Conservation (phyloP, 1,140 invertebrate species). For the Aporrectodea caliginosa region DNA sequence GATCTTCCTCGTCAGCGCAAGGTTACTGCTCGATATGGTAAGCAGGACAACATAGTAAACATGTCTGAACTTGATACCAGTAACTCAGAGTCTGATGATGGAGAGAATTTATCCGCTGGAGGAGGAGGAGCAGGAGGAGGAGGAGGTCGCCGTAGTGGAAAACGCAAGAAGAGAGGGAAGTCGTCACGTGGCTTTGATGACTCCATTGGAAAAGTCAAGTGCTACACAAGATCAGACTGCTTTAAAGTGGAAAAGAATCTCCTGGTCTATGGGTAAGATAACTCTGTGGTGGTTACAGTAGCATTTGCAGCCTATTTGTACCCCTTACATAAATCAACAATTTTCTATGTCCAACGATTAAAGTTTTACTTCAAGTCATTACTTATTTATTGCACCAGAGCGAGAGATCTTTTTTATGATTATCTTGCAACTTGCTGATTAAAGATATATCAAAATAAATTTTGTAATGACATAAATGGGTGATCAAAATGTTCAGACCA, state of each 20-base stretch:
- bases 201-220: constrained; percentile 57
- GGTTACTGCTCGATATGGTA: constrained; percentile 90
- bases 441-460: too few species aligned
- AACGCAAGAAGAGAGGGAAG: constrained; percentile 56
- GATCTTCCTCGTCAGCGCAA: constrained; percentile 89
- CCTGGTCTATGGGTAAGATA: constrained; percentile 84
- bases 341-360: too few species aligned
- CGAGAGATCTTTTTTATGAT: too few species aligned
- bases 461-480: too few species aligned
- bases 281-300: too few species aligned
- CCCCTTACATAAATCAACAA: too few species aligned
- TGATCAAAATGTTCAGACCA: too few species aligned
- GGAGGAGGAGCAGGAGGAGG: constrained; percentile 61
- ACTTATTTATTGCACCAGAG: too few species aligned
- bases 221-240: constrained; percentile 60
- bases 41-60: constrained; percentile 65
- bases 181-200: constrained; percentile 68
- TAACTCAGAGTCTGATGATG: constrained; percentile 70
- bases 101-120: constrained; percentile 43
- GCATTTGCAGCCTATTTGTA: too few species aligned
- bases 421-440: too few species aligned
- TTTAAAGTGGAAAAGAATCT: constrained; percentile 81
- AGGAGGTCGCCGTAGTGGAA: background rate
- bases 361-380: too few species aligned
- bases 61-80: constrained; percentile 84